Conservation (phyloP, 2,888 invertebrate species). For the Stenoptilia bipunctidactyla region DNA sequence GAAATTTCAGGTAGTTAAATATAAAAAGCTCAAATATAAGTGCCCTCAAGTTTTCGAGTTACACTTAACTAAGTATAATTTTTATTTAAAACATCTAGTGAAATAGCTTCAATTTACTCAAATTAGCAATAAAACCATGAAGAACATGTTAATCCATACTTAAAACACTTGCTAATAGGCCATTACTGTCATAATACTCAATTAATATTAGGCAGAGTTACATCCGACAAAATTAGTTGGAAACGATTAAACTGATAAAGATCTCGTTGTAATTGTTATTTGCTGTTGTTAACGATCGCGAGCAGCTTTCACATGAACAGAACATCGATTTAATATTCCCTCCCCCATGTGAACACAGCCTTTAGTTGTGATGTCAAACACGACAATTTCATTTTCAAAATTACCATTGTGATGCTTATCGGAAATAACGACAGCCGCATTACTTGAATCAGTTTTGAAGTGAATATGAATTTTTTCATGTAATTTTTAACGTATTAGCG, state of each 20-base stretch:
- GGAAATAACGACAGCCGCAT: conserved; percentile 22
- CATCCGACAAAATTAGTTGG: conserved; percentile 35
- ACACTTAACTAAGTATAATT: too few relatives aligned
- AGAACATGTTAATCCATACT: too few relatives aligned
- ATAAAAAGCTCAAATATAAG: too few relatives aligned
- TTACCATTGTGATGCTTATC: conserved; percentile 41
- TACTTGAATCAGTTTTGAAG: conserved; percentile 4
- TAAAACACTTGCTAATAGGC: too few relatives aligned
- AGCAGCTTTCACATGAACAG: conserved; percentile 35
- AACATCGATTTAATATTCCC: conserved; percentile 34
- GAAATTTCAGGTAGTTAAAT: too few relatives aligned
- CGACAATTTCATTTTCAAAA: conserved; percentile 50
- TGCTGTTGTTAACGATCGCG: conserved; percentile 44
- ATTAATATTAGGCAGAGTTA: conserved; percentile 4
- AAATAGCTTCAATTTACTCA: too few relatives aligned
- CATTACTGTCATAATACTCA: conserved; percentile 4
- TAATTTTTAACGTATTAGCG: too few relatives aligned
- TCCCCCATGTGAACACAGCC: conserved; percentile 23
- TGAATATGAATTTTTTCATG: not conserved
- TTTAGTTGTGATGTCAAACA: conserved; percentile 32
- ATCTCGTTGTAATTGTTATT: conserved; percentile 44
- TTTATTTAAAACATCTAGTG: too few relatives aligned
- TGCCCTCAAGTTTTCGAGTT: too few relatives aligned
- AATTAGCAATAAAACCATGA: too few relatives aligned
- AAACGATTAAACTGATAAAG: conserved; percentile 47